Percentiles rank a stretch among this genome's conserved stretches.
phyloP scores from a whole-genome alignment of 2,113 vertebrate species.

The Boleophthalmus pectinirostris region DNA sequence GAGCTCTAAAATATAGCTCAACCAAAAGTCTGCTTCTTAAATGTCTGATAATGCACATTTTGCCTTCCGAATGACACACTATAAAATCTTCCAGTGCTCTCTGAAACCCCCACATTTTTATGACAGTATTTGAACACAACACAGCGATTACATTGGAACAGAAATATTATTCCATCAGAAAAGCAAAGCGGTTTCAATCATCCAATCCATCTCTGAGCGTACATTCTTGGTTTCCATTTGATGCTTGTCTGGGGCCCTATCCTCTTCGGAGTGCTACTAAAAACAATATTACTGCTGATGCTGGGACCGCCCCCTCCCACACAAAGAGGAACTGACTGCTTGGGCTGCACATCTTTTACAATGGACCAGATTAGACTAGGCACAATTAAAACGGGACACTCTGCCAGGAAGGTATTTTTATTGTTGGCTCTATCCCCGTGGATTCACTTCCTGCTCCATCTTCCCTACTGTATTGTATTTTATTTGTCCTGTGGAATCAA shows the following conservation, averaged over 20 bases:
- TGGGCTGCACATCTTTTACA: conserved; percentile 58
- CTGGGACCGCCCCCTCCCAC: conserved; percentile 60
- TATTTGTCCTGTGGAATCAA: conserved; percentile 25
- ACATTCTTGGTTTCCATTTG: conserved; percentile 37
- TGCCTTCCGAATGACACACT: too few species aligned
- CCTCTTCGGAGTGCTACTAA: conserved; percentile 56
- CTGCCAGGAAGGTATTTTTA: conserved; percentile 64
- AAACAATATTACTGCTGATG: conserved; percentile 69
- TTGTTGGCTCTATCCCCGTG: conserved; percentile 67
- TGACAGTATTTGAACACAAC: neutral
- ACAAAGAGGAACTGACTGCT: conserved; percentile 67
- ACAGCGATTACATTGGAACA: neutral
- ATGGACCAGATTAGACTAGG: conserved; percentile 61
- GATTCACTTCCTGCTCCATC: conserved; percentile 54
- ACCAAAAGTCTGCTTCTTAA: too few species aligned
- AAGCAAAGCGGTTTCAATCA: conserved; percentile 34
- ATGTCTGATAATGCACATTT: too few species aligned
- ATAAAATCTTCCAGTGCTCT: too few species aligned
- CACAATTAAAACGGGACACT: conserved; percentile 73
- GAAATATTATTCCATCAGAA: neutral
- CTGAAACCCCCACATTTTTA: too few species aligned
- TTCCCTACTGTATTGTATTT: conserved; percentile 38
- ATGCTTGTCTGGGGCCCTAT: conserved; percentile 29
- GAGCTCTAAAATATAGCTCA: too few species aligned
- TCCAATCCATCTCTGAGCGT: conserved; percentile 33